Evolutionary conservation across 2,797 vertebrate species (phyloP).

Genomic region (Sphaeramia orbicularis): DNA sequence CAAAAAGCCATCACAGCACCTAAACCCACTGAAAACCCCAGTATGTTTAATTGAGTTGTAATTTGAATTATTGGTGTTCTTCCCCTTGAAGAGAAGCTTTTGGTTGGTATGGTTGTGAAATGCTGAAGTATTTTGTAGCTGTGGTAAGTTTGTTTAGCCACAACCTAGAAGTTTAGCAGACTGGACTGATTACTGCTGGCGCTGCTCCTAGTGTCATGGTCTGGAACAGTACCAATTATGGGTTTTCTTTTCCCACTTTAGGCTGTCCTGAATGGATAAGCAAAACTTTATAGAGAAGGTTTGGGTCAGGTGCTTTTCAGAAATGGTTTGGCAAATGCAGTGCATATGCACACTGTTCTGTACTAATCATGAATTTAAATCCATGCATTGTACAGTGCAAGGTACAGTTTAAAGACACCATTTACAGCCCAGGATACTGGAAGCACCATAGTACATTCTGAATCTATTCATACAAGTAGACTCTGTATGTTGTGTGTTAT

Average conservation of each 20-base stretch:
- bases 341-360: neutral
- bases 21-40: too few species aligned
- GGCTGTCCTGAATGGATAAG: neutral
- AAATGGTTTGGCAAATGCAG: neutral
- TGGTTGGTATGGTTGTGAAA: neutral
- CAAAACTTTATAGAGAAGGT: neutral
- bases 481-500: constrained; percentile 56
- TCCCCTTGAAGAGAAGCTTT: neutral
- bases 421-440: neutral
- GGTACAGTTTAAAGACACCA: neutral
- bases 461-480: constrained; percentile 39
- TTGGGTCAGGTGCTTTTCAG: neutral
- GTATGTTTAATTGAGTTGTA: neutral
- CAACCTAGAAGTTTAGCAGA: neutral
- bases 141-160: constrained; percentile 2
- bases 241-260: constrained; percentile 1
- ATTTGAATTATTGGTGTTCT: neutral
- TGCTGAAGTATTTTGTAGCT: neutral
- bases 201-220: neutral
- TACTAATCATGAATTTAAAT: neutral
- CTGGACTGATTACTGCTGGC: constrained; percentile 38
- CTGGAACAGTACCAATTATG: constrained; percentile 7
- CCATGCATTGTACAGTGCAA: neutral
- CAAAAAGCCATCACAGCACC: too few species aligned
- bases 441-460: constrained; percentile 29